phyloP scores from a whole-genome alignment of 2,888 invertebrate species.

The Melinaea marsaeus region DNA sequence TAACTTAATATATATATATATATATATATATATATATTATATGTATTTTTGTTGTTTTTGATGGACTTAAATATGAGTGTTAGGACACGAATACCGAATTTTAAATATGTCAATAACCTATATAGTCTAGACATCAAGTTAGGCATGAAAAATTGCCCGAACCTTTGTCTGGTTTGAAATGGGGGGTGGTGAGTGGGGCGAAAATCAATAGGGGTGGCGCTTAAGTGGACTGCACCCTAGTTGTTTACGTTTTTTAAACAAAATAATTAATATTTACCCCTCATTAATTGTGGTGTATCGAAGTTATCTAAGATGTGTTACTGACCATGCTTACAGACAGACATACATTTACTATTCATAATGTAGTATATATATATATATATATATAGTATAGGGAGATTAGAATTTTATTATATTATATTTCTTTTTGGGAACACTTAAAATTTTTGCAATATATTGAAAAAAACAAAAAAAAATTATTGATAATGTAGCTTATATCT shows the following conservation, averaged over 20 bases:
- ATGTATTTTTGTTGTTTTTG: too few relatives aligned
- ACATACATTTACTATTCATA: too few relatives aligned
- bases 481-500: too few relatives aligned
- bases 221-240: constrained; percentile 41
- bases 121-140: constrained; percentile 34
- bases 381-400: too few relatives aligned
- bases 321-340: too few relatives aligned
- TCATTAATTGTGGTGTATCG: constrained; percentile 12
- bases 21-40: too few relatives aligned
- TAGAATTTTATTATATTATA: too few relatives aligned
- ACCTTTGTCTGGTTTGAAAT: constrained; percentile 61
- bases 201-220: constrained; percentile 64
- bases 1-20: too few relatives aligned
- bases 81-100: neutral
- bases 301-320: neutral
- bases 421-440: too few relatives aligned
- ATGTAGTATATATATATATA: too few relatives aligned
- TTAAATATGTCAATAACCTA: constrained; percentile 29
- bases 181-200: constrained; percentile 43
- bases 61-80: neutral
- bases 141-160: constrained; percentile 44
- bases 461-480: too few relatives aligned
- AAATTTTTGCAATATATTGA: too few relatives aligned
- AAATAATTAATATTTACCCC: constrained; percentile 29
- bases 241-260: constrained; percentile 32